Base-by-base conservation (phyloP, 2,113 vertebrate species). In the Strigops habroptila region DNA sequence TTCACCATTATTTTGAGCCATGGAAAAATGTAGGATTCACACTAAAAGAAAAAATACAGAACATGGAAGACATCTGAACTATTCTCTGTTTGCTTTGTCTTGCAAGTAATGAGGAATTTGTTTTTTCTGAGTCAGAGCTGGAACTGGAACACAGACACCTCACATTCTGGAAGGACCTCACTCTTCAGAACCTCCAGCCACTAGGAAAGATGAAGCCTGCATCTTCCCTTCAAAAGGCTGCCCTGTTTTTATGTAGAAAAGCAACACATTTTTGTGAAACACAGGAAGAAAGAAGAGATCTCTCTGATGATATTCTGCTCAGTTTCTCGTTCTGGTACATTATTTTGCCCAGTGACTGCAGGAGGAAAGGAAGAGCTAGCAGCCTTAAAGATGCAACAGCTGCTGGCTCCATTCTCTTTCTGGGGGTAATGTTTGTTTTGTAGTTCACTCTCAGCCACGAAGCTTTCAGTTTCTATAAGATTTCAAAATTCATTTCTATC, bases 1-100 rank as follows among this genome's bases (percentile, higher is more conserved):
- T 97, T 97, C 84, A 73, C 86, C 74, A 93, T 96, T 94, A 95
- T 57, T 84, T 76, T 84, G 41, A 94, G 44, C 65, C n/a, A 86
- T 3, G 31, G 82, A 96, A 96, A 93, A 94, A 96, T 33, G 65
- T 60, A 79, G 39, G 77, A 90, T 86, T 88, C 93, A 76, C 69
- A 46, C 88, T 91, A 44, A 68, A 68, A 88, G 59, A 86, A 94
- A 95, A 80, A 88, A 85, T 65, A 74, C 15, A 78, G 71, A 94
- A 60, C 35, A 41, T 76, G 55, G 93, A 90, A 95, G 90, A 88
- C 44, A 74, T 84, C n/a, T 79, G 81, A 96, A 76, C 69, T 90
- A 79, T 93, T 82, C 33, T 86, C 14, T 71, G 14, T 95, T 94
- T 96, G 37, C 93, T 90, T 71, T 91, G 39, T 79, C 86, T 96